Percentiles rank a stretch among this genome's conserved stretches.
Conservation (phyloP, 2,113 vertebrate species). For the Antidorcas marsupialis region DNA sequence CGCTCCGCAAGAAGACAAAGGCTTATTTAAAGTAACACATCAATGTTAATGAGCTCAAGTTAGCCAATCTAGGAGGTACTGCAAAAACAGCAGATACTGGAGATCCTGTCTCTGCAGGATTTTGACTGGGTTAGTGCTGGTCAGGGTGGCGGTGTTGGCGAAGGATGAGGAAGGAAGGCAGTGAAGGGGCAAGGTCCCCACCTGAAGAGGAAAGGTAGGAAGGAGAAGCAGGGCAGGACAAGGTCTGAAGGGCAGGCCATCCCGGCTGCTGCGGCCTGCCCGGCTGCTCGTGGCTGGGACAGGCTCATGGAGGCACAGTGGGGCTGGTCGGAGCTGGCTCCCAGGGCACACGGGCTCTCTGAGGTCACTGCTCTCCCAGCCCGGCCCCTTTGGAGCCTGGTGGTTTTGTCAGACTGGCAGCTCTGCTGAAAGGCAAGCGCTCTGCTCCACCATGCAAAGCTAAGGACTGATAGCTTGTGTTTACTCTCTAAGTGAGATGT, state of each 20-base stretch:
- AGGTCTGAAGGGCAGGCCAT: rapidly evolving
- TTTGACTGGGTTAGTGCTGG: too few relatives aligned
- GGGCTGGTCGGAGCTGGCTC: not conserved
- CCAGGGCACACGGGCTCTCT: not conserved
- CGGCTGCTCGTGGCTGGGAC: rapidly evolving
- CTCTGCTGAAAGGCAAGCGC: rapidly evolving
- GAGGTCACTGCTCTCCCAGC: not conserved
- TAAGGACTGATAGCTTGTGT: rapidly evolving
- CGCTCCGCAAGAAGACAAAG: not conserved
- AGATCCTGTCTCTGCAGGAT: not conserved
- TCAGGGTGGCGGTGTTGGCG: rapidly evolving
- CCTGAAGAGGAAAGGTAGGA: not conserved
- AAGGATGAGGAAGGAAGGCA: not conserved
- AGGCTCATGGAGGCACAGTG: not conserved
- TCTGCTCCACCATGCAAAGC: rapidly evolving
- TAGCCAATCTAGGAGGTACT: not conserved
- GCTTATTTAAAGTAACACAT: not conserved
- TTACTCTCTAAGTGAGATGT: too few relatives aligned
- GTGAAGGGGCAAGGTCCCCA: not conserved
- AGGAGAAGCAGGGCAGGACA: not conserved
- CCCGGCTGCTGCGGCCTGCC: too few relatives aligned
- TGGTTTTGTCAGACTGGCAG: not conserved
- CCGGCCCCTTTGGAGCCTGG: not conserved
- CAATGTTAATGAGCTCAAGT: not conserved
- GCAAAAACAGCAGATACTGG: rapidly evolving